Evolutionary conservation across 2,113 vertebrate genomes (phyloP).

Genomic region (Agelaius tricolor): DNA sequence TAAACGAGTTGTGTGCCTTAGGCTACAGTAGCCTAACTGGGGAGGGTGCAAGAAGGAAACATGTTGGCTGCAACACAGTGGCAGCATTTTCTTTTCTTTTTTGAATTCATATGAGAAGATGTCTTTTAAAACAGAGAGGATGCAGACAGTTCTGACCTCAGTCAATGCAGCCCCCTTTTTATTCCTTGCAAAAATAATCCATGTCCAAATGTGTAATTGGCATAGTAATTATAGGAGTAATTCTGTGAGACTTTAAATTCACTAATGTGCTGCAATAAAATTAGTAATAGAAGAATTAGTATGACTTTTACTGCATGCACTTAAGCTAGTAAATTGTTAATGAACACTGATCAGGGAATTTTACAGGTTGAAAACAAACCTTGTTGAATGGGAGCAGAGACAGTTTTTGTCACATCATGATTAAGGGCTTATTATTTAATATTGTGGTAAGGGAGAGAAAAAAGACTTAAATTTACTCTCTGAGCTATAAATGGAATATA

Average conservation of each 20-base stretch:
- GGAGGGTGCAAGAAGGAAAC: not conserved
- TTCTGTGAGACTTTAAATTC: not conserved
- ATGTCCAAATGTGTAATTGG: not conserved
- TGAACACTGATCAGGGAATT: not conserved
- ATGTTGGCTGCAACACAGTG: not conserved
- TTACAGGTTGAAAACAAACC: not conserved
- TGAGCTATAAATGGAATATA: not conserved
- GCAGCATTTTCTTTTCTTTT: not conserved
- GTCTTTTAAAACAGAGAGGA: not conserved
- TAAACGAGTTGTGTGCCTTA: not conserved
- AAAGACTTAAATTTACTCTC: not conserved
- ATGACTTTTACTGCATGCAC: not conserved
- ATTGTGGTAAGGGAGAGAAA: not conserved
- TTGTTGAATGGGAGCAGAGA: not conserved
- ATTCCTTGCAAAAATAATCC: not conserved
- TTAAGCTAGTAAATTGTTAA: not conserved
- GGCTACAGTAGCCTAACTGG: not conserved
- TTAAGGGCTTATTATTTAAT: not conserved
- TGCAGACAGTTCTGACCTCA: not conserved
- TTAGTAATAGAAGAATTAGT: not conserved
- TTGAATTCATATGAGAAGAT: not conserved
- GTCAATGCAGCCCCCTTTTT: not conserved
- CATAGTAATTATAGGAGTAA: not conserved
- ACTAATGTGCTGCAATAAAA: not conserved
- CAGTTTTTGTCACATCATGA: not conserved